Base-by-base conservation (phyloP, 1,140 invertebrate genomes). In the Drosophila burlai region DNA sequence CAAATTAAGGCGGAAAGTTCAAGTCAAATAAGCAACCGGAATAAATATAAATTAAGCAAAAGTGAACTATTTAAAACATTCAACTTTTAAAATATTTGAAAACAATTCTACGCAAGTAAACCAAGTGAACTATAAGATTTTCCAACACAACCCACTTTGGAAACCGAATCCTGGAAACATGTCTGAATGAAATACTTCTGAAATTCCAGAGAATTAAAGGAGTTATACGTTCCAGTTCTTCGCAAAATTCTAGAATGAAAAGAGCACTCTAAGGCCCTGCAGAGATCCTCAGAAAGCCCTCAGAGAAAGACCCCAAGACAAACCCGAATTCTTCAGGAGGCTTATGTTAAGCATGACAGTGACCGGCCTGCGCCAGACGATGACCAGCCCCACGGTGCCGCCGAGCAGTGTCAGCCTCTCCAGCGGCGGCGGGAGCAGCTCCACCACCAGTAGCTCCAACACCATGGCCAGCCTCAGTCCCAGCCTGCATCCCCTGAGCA, bases 361-460 rank as follows among this genome's bases (percentile, higher is more conserved):
- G 75, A 93, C 92, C 82, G 91, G 92, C 77, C 83, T 93, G 76
- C 91, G 92, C 68, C 87, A 89, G 71, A 92, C 86, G 64, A 93
- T 93, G 92, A 93, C 92, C 77, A 93, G 92, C 82, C 92, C 92
- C 91, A 93, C 92, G 92, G 92, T 93, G 84, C 91, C 92, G 66
- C 92, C 92, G 67, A 83, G 73, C 49, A 86, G 76, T 45, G 75
- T 73, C 71, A 74, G 66, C 78, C 85, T 52, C 73, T 79, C 57
- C 76, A 78, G 75, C 75, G 79, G 64, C 73, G 75, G 21, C 75
- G 67, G 49, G 49, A 43, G 60, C 40, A 78, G 72, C 52, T 81
- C 57, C 64, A 60, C 65, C 67, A 63, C 50, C 79, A 71, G 68
- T 74, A 47, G 65, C 43, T 47, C 67, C 31, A 69, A 59, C 60